Percentiles rank a stretch among this genome's conserved stretches.
These are phyloP conservation scores for Neofelis nebulosa DNA, from an alignment of 2,113 vertebrate species.

Conservation along the genomic window DNA sequence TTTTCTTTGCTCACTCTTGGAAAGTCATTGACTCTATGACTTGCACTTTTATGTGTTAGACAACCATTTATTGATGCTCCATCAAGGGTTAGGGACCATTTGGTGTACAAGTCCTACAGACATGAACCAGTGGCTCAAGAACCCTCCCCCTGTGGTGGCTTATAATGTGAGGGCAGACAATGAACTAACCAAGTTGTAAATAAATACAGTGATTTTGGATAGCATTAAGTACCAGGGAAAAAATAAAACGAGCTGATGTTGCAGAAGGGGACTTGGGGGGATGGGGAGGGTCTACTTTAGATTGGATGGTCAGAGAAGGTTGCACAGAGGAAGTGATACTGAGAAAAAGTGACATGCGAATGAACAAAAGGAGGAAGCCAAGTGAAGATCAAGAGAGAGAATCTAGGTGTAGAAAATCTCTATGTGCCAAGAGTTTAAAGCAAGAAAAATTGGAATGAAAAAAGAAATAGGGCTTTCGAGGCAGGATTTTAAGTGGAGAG, in stretches of 20 bases:
- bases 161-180: background rate
- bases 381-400: background rate
- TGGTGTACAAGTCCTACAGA: background rate
- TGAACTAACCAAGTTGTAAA: background rate
- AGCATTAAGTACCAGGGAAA: background rate
- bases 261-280: background rate
- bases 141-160: background rate
- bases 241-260: background rate
- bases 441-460: background rate
- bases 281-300: background rate
- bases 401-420: background rate
- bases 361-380: background rate
- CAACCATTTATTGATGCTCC: background rate
- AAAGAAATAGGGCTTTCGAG: background rate
- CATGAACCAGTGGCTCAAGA: background rate
- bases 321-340: background rate
- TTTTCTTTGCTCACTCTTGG: slow-evolving; percentile 2
- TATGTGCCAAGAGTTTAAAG: background rate
- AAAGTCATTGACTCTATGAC: background rate
- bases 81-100: too few relatives aligned
- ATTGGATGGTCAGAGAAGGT: background rate
- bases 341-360: background rate
- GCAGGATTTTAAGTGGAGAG: background rate
- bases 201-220: background rate
- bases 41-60: background rate